Percentiles rank a stretch among this genome's conserved stretches.
These are phyloP conservation scores for Sapayoa aenigma DNA, from an alignment of 2,113 vertebrate species.

Conservation along the genomic window DNA sequence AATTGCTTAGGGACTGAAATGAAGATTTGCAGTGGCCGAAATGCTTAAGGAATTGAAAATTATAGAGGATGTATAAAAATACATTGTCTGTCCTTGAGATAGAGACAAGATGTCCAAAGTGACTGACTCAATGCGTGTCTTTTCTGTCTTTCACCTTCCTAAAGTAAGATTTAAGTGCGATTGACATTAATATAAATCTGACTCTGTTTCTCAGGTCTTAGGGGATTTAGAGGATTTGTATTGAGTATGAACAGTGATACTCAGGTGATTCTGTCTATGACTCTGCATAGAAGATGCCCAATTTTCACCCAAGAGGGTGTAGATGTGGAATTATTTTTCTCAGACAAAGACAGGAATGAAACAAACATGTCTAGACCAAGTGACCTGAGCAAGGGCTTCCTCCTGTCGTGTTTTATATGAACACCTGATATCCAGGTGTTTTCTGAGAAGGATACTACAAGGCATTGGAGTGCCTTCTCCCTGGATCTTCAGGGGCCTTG, in stretches of 20 bases:
- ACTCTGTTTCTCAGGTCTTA: background rate
- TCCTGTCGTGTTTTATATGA: background rate
- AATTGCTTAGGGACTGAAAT: background rate
- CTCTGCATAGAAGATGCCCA: background rate
- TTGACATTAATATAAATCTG: background rate
- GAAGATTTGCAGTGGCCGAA: background rate
- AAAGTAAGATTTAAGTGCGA: conserved; percentile 6
- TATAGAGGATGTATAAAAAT: background rate
- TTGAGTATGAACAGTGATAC: background rate
- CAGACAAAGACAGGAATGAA: background rate
- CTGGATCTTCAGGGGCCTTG: background rate
- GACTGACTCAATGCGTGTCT: background rate
- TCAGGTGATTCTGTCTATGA: background rate
- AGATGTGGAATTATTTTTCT: background rate
- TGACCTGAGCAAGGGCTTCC: background rate
- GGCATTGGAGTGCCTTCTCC: background rate
- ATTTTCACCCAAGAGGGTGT: background rate
- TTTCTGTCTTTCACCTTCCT: background rate
- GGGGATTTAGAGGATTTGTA: background rate
- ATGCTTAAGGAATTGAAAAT: conserved; percentile 25
- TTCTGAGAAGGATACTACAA: background rate
- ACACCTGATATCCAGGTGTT: background rate
- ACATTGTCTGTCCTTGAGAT: conserved; percentile 10
- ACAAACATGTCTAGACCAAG: background rate
- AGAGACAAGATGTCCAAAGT: background rate